phyloP scores from a whole-genome alignment of 2,113 vertebrate species.

The Clinocottus analis region DNA sequence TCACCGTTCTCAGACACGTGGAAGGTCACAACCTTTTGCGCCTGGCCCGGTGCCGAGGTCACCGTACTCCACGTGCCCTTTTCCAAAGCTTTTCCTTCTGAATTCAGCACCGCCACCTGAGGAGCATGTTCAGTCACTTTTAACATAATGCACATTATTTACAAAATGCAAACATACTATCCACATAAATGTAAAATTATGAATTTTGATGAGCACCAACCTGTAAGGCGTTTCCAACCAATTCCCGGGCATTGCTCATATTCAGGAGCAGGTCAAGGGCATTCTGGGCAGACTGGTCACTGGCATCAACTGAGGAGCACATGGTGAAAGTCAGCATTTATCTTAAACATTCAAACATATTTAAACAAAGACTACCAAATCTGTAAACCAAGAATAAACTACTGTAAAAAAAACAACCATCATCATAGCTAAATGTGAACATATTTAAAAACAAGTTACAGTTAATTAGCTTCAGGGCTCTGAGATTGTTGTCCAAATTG shows the following conservation, averaged over 20 bases:
- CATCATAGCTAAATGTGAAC: background rate
- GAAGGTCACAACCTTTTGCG: slow-evolving; percentile 89
- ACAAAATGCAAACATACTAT: background rate
- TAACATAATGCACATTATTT: background rate
- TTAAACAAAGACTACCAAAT: background rate
- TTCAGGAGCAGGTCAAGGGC: slow-evolving; percentile 94
- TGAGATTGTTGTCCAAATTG: background rate
- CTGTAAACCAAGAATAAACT: background rate
- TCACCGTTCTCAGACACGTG: slow-evolving; percentile 88
- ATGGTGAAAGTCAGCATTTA: background rate
- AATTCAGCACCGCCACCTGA: slow-evolving; percentile 88
- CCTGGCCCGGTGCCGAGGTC: slow-evolving; percentile 56
- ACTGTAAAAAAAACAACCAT: background rate
- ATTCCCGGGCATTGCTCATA: slow-evolving; percentile 92
- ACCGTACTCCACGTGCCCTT: slow-evolving; percentile 68
- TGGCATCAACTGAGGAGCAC: slow-evolving; percentile 80
- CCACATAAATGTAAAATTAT: background rate
- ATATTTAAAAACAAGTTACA: background rate
- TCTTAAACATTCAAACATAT: background rate
- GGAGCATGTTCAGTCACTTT: background rate
- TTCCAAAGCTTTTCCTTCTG: slow-evolving; percentile 80
- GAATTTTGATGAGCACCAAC: slow-evolving; percentile 69
- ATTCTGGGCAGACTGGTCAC: slow-evolving; percentile 90
- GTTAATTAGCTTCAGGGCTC: background rate
- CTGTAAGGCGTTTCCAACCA: slow-evolving; percentile 88